Evolutionary conservation across 1,140 invertebrate species (phyloP).

Genomic region (Pomphorhynchus laevis): DNA sequence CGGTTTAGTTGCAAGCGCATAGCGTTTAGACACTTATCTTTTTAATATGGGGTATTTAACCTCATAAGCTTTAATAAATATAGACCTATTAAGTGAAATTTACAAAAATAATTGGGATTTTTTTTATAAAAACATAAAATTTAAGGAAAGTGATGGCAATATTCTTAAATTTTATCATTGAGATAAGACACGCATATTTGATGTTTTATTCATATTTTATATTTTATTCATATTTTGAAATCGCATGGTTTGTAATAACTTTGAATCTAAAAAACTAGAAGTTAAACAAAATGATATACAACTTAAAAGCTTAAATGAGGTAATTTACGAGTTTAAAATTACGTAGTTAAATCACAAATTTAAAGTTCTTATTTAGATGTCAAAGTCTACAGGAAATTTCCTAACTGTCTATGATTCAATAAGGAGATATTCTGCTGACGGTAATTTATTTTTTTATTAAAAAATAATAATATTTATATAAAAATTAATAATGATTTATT

Average conservation of each 20-base stretch:
- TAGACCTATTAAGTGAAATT: too few relatives aligned
- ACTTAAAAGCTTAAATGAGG: neutral
- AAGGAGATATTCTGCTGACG: slow-evolving; percentile 73
- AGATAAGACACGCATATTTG: neutral
- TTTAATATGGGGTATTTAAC: too few relatives aligned
- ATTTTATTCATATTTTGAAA: neutral
- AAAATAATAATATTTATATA: too few relatives aligned
- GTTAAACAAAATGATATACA: neutral
- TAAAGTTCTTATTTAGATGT: slow-evolving; percentile 33
- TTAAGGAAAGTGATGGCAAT: too few relatives aligned
- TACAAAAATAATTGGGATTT: too few relatives aligned
- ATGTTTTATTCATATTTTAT: slow-evolving; percentile 1
- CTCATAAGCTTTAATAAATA: too few relatives aligned
- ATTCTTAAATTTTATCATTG: too few relatives aligned
- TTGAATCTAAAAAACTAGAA: neutral
- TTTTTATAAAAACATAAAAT: too few relatives aligned
- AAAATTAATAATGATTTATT: too few relatives aligned
- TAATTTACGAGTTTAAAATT: neutral
- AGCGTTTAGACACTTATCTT: too few relatives aligned
- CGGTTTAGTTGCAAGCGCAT: too few relatives aligned
- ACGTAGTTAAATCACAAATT: neutral
- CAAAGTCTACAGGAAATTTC: slow-evolving; percentile 94
- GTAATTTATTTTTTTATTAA: slow-evolving; percentile 21
- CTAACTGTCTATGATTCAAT: slow-evolving; percentile 56
- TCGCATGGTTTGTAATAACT: slow-evolving; percentile 8